phyloP scores from a whole-genome alignment of 2,888 invertebrate genomes.

The Xestia c-nigrum region DNA sequence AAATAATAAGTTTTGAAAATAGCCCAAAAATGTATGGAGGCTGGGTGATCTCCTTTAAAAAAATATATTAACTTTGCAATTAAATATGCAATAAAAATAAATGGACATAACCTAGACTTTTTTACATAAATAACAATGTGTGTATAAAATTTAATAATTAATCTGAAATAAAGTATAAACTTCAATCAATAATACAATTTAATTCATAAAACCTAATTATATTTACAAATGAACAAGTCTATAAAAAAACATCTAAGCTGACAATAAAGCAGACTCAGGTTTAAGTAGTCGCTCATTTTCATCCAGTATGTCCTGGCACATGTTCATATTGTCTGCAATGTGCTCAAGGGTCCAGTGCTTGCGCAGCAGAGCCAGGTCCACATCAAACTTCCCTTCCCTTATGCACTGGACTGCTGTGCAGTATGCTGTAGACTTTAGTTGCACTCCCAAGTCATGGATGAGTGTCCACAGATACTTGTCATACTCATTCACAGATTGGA shows the following conservation, averaged over 20 bases:
- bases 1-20: too few species aligned
- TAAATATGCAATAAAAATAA: neutral
- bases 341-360: slow-evolving; percentile 95
- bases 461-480: slow-evolving; percentile 94
- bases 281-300: slow-evolving; percentile 86
- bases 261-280: slow-evolving; percentile 80
- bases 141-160: neutral
- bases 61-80: neutral
- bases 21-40: too few species aligned
- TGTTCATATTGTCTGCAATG: slow-evolving; percentile 92
- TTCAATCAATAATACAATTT: slow-evolving; percentile 11
- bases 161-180: neutral
- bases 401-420: slow-evolving; percentile 95
- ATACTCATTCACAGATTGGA: slow-evolving; percentile 96
- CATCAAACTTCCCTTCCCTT: slow-evolving; percentile 95
- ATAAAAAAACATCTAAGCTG: slow-evolving; percentile 58
- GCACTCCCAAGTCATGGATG: slow-evolving; percentile 96
- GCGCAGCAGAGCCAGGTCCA: slow-evolving; percentile 94
- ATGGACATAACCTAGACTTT: too few species aligned
- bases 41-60: too few species aligned
- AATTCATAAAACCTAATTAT: slow-evolving; percentile 31
- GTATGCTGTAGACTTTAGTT: slow-evolving; percentile 94
- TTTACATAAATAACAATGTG: neutral
- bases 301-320: slow-evolving; percentile 89
- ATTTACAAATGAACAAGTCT: slow-evolving; percentile 42